These are phyloP conservation scores for Dyspetes luteomarginatus DNA, from an alignment of 2,888 invertebrate species.

Conservation along the genomic window DNA sequence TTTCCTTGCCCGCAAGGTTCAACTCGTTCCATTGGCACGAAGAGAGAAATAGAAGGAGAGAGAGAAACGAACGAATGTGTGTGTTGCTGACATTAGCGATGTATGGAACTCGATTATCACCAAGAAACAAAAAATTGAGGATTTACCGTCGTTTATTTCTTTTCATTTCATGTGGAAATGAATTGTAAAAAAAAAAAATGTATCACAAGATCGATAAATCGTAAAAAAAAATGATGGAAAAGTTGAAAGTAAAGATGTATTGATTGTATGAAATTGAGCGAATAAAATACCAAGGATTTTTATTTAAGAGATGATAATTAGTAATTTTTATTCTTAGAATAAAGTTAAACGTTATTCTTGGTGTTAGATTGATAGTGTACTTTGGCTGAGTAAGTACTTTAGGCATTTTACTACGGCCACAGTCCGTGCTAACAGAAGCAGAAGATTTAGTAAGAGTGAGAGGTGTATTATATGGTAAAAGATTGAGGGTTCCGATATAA, in stretches of 20 bases:
- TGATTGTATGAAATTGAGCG: not conserved
- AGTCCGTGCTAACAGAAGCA: constrained; percentile 13
- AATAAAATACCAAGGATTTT: not conserved
- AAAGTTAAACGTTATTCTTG: not conserved
- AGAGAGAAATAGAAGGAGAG: not conserved
- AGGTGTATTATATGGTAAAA: constrained; percentile 46
- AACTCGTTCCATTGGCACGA: constrained; percentile 36
- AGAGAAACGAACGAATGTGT: not conserved
- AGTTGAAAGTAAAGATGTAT: not conserved
- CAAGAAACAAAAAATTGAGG: not conserved
- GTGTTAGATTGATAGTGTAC: not conserved
- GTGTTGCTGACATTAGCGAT: constrained; percentile 18
- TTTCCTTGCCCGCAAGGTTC: constrained; percentile 38
- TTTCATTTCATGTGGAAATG: too few relatives aligned
- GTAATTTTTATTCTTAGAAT: not conserved
- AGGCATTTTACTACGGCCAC: not conserved
- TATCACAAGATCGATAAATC: not conserved
- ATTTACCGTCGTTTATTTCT: not conserved
- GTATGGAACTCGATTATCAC: not conserved
- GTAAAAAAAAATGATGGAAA: not conserved
- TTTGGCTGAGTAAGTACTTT: not conserved
- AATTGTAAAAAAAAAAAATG: not conserved
- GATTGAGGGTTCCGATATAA: constrained; percentile 46
- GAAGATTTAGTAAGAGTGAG: constrained; percentile 31
- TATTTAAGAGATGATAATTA: not conserved